Conservation (phyloP, 2,113 vertebrate species). For the Thunnus maccoyii region DNA sequence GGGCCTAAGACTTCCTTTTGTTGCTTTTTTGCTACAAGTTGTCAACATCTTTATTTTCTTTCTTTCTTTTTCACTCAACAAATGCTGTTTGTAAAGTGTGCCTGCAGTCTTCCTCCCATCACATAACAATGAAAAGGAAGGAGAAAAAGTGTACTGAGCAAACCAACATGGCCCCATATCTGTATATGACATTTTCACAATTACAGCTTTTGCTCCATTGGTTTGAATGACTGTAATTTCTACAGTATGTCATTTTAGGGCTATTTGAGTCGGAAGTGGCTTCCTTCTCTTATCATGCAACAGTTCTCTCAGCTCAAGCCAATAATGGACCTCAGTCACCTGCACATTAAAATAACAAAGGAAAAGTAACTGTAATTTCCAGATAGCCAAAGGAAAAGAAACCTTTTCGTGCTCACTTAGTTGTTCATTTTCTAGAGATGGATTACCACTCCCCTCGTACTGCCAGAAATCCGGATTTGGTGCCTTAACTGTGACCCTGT, state of each 20-base stretch:
- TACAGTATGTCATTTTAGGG: conserved; percentile 43
- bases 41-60: not conserved
- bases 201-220: conserved; percentile 52
- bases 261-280: conserved; percentile 46
- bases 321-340: conserved; percentile 47
- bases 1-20: not conserved
- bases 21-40: not conserved
- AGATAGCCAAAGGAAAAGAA: conserved; percentile 20
- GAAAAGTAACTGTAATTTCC: conserved; percentile 44
- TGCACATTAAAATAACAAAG: conserved; percentile 42
- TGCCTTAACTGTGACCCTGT: not conserved
- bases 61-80: not conserved
- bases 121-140: not conserved
- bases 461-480: not conserved
- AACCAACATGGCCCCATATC: conserved; percentile 23
- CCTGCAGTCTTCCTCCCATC: not conserved
- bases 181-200: conserved; percentile 59
- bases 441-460: not conserved
- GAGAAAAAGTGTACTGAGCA: not conserved
- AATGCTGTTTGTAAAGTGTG: not conserved
- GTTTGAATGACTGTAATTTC: conserved; percentile 69
- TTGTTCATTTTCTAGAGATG: conserved; percentile 34
- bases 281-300: conserved; percentile 34
- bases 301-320: conserved; percentile 42
- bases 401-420: conserved; percentile 19